Conservation (phyloP, 2,797 vertebrate species). For the Characodon lateralis region DNA sequence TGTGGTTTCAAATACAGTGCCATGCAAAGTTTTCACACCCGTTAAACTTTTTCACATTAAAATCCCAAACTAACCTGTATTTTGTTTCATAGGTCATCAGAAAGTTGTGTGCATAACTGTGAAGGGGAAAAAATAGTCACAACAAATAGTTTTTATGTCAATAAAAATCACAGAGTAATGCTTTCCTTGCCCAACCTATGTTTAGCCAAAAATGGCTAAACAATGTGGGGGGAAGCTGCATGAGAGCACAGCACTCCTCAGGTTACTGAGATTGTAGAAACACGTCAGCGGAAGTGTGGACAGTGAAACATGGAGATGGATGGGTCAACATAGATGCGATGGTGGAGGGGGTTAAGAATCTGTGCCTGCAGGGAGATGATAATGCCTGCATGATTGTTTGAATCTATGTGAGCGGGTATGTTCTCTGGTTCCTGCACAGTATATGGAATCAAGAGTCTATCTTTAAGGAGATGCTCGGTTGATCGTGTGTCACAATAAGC, state of each 20-base stretch:
- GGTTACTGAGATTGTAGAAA: constrained; percentile 58
- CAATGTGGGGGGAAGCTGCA: not conserved
- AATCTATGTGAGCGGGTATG: not conserved
- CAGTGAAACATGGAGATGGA: constrained; percentile 38
- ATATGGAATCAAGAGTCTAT: constrained; percentile 58
- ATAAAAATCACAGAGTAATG: too few relatives aligned
- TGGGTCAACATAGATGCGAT: constrained; percentile 38
- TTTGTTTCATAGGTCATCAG: not conserved
- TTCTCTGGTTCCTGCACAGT: constrained; percentile 10
- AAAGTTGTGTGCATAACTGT: too few relatives aligned
- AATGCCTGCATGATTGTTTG: constrained; percentile 27
- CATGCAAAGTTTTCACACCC: too few relatives aligned
- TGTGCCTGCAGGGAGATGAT: constrained; percentile 33
- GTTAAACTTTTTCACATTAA: not conserved
- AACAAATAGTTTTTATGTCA: too few relatives aligned
- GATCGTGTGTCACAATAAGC: constrained; percentile 77
- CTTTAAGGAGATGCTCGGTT: constrained; percentile 63
- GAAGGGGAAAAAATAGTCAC: too few relatives aligned
- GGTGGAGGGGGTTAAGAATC: constrained; percentile 23
- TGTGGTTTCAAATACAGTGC: not conserved
- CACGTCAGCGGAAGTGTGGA: constrained; percentile 40
- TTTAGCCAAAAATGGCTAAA: not conserved
- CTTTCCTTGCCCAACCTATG: too few relatives aligned
- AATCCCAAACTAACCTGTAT: not conserved
- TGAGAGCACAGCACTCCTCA: constrained; percentile 34